These are phyloP conservation scores for Nothobranchius furzeri DNA, from an alignment of 2,113 vertebrate species.

Conservation along the genomic window DNA sequence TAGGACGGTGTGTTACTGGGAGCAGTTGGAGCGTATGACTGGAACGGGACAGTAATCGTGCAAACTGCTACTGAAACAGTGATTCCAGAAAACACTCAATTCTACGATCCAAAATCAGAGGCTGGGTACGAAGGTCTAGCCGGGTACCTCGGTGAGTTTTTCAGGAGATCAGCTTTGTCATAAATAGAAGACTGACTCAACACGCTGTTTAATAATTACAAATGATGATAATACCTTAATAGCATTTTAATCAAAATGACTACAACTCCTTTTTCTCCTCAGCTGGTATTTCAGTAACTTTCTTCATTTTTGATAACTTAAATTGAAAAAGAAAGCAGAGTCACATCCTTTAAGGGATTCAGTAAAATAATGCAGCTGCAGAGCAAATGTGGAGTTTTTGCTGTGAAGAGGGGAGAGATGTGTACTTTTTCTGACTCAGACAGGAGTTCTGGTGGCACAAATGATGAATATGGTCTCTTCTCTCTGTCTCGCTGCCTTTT, in stretches of 20 bases:
- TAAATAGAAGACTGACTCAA: no score
- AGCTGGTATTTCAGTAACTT: no score
- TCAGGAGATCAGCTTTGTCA: not conserved
- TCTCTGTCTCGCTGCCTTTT: constrained; percentile 56
- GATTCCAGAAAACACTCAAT: constrained; percentile 80
- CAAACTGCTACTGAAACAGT: constrained; percentile 69
- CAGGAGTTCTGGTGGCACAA: constrained; percentile 27
- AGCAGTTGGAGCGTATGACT: constrained; percentile 95
- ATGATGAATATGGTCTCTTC: constrained; percentile 21
- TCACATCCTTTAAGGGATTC: not conserved
- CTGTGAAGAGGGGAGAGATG: constrained; percentile 5
- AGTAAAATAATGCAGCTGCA: constrained; percentile 23
- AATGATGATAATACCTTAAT: no score
- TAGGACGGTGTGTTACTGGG: constrained; percentile 92
- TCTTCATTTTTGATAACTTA: no score
- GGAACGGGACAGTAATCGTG: constrained; percentile 96
- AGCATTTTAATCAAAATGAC: no score
- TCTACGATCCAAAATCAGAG: constrained; percentile 78
- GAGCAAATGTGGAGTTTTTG: constrained; percentile 29
- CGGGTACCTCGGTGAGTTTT: constrained; percentile 88
- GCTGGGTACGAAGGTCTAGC: constrained; percentile 85
- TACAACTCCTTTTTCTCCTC: no score
- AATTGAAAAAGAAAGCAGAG: not conserved
- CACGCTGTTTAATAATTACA: no score
- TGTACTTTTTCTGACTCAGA: constrained; percentile 20